phyloP scores from a whole-genome alignment of 2,113 vertebrate species.

The Protobothrops flavoviridis region DNA sequence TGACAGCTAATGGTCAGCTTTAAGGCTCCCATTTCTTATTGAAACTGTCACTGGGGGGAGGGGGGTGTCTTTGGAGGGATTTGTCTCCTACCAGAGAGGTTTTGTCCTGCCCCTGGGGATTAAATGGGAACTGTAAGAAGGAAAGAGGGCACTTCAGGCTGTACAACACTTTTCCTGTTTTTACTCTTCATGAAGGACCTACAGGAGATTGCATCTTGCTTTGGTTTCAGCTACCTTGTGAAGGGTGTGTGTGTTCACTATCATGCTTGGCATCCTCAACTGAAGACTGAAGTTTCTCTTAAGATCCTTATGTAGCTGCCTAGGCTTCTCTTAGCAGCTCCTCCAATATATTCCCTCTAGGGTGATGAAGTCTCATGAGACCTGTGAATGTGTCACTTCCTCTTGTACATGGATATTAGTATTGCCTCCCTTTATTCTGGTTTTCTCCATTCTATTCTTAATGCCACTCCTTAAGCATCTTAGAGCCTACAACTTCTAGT shows the following conservation, averaged over 20 bases:
- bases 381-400: neutral
- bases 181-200: neutral
- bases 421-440: neutral
- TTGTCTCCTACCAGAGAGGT: neutral
- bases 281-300: neutral
- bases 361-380: neutral
- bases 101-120: neutral
- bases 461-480: neutral
- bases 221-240: neutral
- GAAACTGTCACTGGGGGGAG: neutral
- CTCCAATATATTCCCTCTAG: neutral
- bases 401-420: neutral
- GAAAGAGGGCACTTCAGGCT: neutral
- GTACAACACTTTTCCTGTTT: neutral
- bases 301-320: neutral
- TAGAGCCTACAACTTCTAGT: neutral
- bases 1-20: neutral
- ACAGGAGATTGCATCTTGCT: neutral
- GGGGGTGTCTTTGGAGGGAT: too few relatives aligned
- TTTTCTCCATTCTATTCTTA: neutral
- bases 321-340: neutral
- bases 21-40: neutral
- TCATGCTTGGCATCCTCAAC: neutral
- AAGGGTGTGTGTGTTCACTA: neutral
- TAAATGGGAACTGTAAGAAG: neutral